Percentiles rank a stretch among this genome's conserved stretches.
phyloP scores from a whole-genome alignment of 2,888 invertebrate genomes.

The Lochmaea crataegi region DNA sequence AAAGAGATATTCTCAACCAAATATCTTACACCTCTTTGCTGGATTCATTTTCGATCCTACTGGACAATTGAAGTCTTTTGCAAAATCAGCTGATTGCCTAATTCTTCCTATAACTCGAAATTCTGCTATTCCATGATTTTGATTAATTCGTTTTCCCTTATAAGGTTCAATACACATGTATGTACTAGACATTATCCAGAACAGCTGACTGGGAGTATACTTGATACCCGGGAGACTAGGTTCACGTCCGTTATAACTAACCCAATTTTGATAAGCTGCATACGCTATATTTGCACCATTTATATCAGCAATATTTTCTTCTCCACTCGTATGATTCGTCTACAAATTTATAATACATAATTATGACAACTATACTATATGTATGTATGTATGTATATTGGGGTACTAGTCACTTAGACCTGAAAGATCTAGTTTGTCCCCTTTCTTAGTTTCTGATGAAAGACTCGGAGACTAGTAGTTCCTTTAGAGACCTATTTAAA shows the following conservation, averaged over 20 bases:
- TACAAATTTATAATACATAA: conserved; percentile 57
- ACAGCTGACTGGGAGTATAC: conserved; percentile 71
- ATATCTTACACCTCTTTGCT: conserved; percentile 51
- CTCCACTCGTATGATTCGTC: conserved; percentile 88
- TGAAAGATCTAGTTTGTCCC: too few species aligned
- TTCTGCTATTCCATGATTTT: conserved; percentile 41
- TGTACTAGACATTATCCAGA: conserved; percentile 62
- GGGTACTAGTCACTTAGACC: too few species aligned
- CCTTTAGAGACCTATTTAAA: too few species aligned
- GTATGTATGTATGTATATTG: too few species aligned
- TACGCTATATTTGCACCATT: conserved; percentile 91
- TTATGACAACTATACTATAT: too few species aligned
- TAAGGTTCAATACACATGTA: conserved; percentile 51
- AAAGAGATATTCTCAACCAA: conserved; percentile 23
- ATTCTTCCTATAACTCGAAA: conserved; percentile 51
- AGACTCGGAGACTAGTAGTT: too few species aligned
- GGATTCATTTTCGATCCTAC: conserved; percentile 54
- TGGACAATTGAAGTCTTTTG: conserved; percentile 53
- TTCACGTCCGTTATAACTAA: conserved; percentile 73
- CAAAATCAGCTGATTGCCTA: conserved; percentile 53
- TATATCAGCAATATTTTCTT: conserved; percentile 93
- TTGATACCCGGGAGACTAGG: conserved; percentile 73
- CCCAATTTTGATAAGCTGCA: conserved; percentile 81
- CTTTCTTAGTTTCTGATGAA: too few species aligned
- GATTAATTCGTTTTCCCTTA: conserved; percentile 31